Evolutionary conservation across 2,797 vertebrate genomes (phyloP).

Genomic region (Lagodon rhomboides): DNA sequence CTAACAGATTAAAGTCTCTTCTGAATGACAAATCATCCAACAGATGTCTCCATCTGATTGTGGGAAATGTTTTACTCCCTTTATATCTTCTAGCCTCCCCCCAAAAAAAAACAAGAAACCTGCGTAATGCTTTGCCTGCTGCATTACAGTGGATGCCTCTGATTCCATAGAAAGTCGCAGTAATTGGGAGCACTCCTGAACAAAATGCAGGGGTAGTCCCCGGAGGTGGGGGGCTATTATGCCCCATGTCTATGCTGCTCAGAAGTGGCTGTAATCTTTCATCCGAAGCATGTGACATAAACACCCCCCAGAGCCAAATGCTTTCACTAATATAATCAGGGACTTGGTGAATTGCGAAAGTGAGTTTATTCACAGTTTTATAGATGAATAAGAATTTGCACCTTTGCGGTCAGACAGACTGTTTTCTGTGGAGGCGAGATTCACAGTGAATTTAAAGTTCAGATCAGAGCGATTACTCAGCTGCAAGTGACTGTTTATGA

Average conservation of each 20-base stretch:
- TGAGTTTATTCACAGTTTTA: constrained; percentile 55
- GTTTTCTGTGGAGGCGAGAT: neutral
- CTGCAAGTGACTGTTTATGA: neutral
- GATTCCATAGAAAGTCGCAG: constrained; percentile 68
- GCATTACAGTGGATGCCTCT: constrained; percentile 64
- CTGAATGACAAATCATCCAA: constrained; percentile 68
- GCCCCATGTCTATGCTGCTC: constrained; percentile 71
- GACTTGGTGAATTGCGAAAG: constrained; percentile 59
- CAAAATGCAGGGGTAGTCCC: constrained; percentile 70
- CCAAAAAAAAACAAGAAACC: constrained; percentile 12
- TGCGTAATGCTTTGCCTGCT: constrained; percentile 35
- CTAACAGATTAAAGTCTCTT: constrained; percentile 54
- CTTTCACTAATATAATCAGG: constrained; percentile 71
- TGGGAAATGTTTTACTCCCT: constrained; percentile 42
- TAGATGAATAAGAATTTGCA: constrained; percentile 46
- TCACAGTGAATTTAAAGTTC: neutral
- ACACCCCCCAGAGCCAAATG: constrained; percentile 69
- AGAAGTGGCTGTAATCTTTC: constrained; percentile 78
- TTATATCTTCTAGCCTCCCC: constrained; percentile 42
- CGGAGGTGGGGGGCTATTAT: constrained; percentile 70
- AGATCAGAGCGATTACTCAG: neutral
- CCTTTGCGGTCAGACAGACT: constrained; percentile 10
- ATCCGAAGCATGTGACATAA: constrained; percentile 74
- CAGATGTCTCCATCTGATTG: constrained; percentile 73
- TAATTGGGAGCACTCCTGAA: constrained; percentile 75